Percentiles rank a stretch among this genome's conserved stretches.
These are phyloP conservation scores for Nomada lathburiana DNA, from an alignment of 2,888 invertebrate species.

Conservation along the genomic window DNA sequence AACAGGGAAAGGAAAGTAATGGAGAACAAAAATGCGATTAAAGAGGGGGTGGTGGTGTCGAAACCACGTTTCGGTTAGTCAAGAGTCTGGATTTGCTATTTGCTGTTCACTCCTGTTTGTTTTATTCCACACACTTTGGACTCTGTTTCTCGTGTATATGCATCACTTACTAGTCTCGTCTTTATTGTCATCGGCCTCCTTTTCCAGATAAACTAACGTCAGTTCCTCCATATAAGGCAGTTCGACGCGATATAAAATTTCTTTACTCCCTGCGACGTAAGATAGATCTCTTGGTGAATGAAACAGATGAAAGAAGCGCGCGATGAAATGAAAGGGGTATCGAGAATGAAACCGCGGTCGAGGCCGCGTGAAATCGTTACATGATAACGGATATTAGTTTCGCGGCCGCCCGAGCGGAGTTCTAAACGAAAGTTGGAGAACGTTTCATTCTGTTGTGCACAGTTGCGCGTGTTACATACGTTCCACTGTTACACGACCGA, in stretches of 20 bases:
- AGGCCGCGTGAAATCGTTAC: constrained; percentile 10
- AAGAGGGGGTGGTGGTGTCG: constrained; percentile 6
- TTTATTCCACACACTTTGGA: constrained; percentile 54
- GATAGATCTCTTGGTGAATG: constrained; percentile 75
- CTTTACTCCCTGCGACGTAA: constrained; percentile 86
- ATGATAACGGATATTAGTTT: constrained; percentile 11
- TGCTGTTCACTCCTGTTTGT: constrained; percentile 55
- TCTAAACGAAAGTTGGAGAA: constrained; percentile 15
- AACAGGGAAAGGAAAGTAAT: neutral
- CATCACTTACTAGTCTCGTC: constrained; percentile 82
- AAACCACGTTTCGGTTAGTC: constrained; percentile 52
- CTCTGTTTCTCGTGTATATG: constrained; percentile 54
- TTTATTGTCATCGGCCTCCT: constrained; percentile 88
- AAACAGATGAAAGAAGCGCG: constrained; percentile 45
- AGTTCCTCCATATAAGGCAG: constrained; percentile 97
- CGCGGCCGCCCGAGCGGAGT: neutral
- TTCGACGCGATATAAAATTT: constrained; percentile 97
- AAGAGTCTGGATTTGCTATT: constrained; percentile 25
- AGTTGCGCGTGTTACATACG: neutral
- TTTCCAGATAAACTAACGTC: constrained; percentile 97
- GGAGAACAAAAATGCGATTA: constrained; percentile 30
- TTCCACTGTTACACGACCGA: neutral
- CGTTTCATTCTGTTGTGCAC: neutral
- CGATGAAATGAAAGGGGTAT: constrained; percentile 36
- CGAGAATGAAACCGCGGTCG: neutral